Base-by-base conservation (phyloP, 2,888 invertebrate species). In the Acanthacorydalis orientalis region DNA sequence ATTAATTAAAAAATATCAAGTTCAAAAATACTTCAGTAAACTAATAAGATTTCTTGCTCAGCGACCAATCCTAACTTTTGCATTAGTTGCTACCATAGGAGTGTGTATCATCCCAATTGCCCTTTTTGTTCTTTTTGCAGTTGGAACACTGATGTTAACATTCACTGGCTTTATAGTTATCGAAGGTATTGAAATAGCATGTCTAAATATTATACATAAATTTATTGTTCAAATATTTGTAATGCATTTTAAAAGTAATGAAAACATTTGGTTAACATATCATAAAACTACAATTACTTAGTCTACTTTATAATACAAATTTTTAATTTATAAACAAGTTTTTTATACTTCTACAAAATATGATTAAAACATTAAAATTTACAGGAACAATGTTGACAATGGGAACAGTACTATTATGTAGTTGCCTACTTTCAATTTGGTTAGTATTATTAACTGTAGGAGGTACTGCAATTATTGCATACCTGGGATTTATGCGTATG, bases 91-190 rank as follows among this genome's bases (percentile, higher is more conserved):
- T 11, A 9, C 23, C 8, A 16, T 31, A 12, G 42, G 42, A 10
- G 31, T 42, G 10, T 42, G 16, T 42, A 31, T 31, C 15, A 15
- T 42, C 7, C 42, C 42, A 9, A 23, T 42, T 12, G 23, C 42
- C 4, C 31, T 42, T 12, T 42, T 42, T 42, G 16, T 42, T 31
- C 23, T 42, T 12, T 42, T 42, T 31, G 31, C 23, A 31, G 23
- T 42, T 9, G 42, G 42, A 16, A 42, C 42, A 42, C 23, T 42
- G 12, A 11, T 42, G 12, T 23, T 42, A 11, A 42, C 42, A 16
- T 16, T 42, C 16, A 31, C 23, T 42, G 42, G 42, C 10, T 42
- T 42, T 42, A 42, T 42, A 12, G 42, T 42, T 42, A 15, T 42
- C 9, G 42, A 42, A 42, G 42, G 42, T 42, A 16, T 15, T 15